Base-by-base conservation (phyloP, 2,888 invertebrate genomes). In the Acronicta aceris region DNA sequence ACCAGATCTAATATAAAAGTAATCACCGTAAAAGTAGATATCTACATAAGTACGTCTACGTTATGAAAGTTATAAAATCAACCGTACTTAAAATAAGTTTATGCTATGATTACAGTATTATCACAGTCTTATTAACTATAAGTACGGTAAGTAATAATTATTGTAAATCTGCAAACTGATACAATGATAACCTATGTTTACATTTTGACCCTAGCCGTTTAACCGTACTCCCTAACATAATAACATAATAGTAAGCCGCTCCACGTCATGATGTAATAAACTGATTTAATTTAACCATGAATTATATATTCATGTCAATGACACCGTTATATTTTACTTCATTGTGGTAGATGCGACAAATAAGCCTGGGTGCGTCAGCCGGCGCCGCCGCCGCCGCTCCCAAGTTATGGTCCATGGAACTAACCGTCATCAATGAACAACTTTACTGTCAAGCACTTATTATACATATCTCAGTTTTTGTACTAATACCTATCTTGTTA, bases 261-360 rank as follows among this genome's bases (percentile, higher is more conserved):
- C 62, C 59, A 70, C 65, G 25, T 16, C 53, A 56, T 76, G 76
- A 78, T 65, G 71, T 73, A 70, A 77, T 65, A 56, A 57, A 48
- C 60, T 46, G 63, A 65, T 72, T 69, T 54, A 64, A 76, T 58
- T 57, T 49, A 40, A 57, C 52, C 55, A 68, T 79, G 74, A 69
- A 79, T 79, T 65, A n/a, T n/a, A n/a, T n/a, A 79, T 79, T 58
- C 59, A 77, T 76, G 62, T 64, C 77, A 76, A 73, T 79, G 62
- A 60, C 65, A 62, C 64, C 47, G 62, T 54, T 79, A 76, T 71
- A 75, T 78, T 79, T 71, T 65, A 74, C 33, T 61, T 61, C 65
- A 80, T 78, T 74, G 74, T 73, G 46, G 49, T 36, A 61, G 62
- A 63, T 50, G 40, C 43, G 52, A 71, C 54, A n/a, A n/a, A n/a